Percentiles rank a stretch among this genome's conserved stretches.
These are phyloP conservation scores for Alectoris magna DNA, from an alignment of 2,797 vertebrate genomes.

Conservation along the genomic window DNA sequence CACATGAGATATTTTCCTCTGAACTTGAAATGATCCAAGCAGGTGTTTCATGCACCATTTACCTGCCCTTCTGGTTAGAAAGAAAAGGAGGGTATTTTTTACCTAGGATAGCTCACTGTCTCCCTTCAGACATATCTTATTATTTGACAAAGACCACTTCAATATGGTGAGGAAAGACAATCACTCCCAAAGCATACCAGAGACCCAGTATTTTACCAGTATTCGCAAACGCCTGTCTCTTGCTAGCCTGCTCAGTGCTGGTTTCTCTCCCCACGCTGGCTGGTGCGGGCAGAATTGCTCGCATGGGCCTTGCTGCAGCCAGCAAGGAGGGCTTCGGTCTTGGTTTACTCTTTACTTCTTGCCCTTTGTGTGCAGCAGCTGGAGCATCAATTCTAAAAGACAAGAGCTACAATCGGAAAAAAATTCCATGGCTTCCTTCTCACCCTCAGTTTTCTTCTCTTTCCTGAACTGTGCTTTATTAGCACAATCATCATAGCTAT, in stretches of 20 bases:
- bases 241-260: constrained; percentile 55
- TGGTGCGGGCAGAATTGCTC: constrained; percentile 88
- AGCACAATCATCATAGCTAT: background rate
- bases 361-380: constrained; percentile 63
- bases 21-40: background rate
- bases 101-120: background rate
- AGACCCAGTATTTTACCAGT: constrained; percentile 71
- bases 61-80: background rate
- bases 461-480: background rate
- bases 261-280: constrained; percentile 69
- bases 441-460: background rate
- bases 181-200: background rate
- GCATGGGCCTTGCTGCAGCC: constrained; percentile 85
- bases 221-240: constrained; percentile 70
- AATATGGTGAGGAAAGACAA: background rate
- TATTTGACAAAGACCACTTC: background rate
- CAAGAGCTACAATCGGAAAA: constrained; percentile 16
- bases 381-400: constrained; percentile 71
- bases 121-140: background rate
- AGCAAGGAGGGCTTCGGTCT: constrained; percentile 78
- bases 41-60: background rate
- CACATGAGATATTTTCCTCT: background rate
- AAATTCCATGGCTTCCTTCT: background rate
- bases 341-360: constrained; percentile 77
- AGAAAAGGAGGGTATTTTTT: accelerated